phyloP scores from a whole-genome alignment of 2,113 vertebrate species.

The Astatoreochromis straeleni region DNA sequence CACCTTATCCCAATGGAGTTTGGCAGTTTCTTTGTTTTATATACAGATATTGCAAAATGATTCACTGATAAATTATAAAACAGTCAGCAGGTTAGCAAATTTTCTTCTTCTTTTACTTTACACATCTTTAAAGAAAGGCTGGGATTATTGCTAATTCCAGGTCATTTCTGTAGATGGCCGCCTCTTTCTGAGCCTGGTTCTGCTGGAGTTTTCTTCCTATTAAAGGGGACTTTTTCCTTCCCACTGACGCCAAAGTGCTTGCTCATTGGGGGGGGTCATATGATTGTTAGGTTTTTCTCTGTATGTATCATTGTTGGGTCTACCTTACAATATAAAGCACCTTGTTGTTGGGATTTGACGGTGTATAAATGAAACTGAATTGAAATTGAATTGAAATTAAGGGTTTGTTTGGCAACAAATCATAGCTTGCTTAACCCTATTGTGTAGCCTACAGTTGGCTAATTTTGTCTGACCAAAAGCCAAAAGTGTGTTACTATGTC shows the following conservation, averaged over 20 bases:
- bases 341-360: neutral
- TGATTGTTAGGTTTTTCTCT: neutral
- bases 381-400: neutral
- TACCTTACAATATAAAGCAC: neutral
- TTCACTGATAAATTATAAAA: neutral
- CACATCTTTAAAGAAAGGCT: neutral
- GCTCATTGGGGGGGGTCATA: neutral
- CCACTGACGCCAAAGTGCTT: neutral
- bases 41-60: neutral
- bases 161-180: neutral
- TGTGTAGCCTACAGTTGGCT: neutral
- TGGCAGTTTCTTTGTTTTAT: neutral
- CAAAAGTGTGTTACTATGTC: neutral
- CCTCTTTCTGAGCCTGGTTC: neutral
- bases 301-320: neutral
- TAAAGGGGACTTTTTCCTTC: neutral
- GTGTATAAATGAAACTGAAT: accelerated
- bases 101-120: neutral
- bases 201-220: neutral
- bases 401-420: neutral
- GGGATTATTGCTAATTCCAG: neutral
- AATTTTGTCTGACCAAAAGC: neutral
- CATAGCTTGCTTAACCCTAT: accelerated
- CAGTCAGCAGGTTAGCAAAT: neutral
- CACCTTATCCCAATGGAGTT: neutral